Conservation (phyloP, 2,113 vertebrate genomes). For the Pterophyllum scalare region DNA sequence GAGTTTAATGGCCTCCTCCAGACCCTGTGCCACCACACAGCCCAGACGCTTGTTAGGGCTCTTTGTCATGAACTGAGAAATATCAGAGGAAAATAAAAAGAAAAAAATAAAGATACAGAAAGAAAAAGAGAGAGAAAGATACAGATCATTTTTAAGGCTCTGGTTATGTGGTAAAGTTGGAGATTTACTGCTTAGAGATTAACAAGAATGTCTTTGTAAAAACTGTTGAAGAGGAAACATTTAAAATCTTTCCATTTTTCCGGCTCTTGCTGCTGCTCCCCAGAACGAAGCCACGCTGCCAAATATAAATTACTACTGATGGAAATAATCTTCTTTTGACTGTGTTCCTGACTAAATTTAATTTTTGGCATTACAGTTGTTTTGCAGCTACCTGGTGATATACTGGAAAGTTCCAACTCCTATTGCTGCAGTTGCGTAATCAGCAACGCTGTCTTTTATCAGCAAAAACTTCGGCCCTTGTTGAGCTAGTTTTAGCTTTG, state of each 20-base stretch:
- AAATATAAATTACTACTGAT: neutral
- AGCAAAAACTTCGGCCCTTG: no score
- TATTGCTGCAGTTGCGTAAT: no score
- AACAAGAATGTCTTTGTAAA: neutral
- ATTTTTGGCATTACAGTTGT: neutral
- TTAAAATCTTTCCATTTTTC: neutral
- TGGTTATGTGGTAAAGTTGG: neutral
- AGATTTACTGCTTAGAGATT: neutral
- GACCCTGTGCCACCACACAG: slow-evolving; percentile 88
- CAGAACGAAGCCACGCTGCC: rapidly evolving
- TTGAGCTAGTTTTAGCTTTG: no score
- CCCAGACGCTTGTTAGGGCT: slow-evolving; percentile 94
- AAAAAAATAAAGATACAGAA: neutral
- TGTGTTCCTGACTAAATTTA: neutral
- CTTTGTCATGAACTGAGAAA: slow-evolving; percentile 95
- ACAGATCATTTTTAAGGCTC: rapidly evolving
- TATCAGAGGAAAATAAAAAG: neutral
- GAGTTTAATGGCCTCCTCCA: slow-evolving; percentile 94
- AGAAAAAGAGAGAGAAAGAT: neutral
- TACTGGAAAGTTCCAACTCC: no score
- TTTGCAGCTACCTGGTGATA: no score
- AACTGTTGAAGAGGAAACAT: neutral
- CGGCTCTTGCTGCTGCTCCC: rapidly evolving
- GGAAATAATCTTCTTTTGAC: neutral
- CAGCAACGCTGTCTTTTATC: no score